A percentile compares a stretch with the other conserved stretches of the same genome.
Evolutionary conservation across 2,113 vertebrate genomes (phyloP).

Genomic region (Crotalus horridus): DNA sequence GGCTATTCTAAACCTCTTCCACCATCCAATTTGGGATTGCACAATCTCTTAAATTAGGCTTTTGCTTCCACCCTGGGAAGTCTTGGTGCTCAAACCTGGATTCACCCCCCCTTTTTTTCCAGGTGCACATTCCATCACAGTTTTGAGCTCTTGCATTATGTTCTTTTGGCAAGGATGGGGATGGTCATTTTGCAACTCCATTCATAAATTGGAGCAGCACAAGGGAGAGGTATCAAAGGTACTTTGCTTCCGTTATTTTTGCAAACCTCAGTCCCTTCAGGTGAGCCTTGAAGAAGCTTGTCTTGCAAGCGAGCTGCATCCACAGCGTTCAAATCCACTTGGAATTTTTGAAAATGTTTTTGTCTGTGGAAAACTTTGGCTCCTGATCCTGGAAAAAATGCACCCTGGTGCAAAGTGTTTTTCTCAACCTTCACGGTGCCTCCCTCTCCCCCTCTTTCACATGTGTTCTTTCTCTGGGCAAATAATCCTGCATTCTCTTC

Average conservation of each 20-base stretch:
- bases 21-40: neutral
- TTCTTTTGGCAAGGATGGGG: neutral
- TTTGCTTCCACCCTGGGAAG: neutral
- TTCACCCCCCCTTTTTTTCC: neutral
- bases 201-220: neutral
- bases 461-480: neutral
- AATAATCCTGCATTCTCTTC: neutral
- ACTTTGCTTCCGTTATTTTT: neutral
- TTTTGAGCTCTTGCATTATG: neutral
- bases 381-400: neutral
- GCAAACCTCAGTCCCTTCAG: neutral
- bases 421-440: neutral
- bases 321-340: neutral
- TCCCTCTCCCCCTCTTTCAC: neutral
- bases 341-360: neutral
- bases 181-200: neutral
- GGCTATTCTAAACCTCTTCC: neutral
- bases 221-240: too few relatives aligned
- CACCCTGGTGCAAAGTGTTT: neutral
- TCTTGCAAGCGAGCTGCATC: neutral
- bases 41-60: neutral
- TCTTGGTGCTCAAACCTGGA: neutral
- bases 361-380: neutral
- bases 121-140: neutral
- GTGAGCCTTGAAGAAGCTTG: neutral